These are phyloP conservation scores for Halichoerus grypus DNA, from an alignment of 2,113 vertebrate species.

Conservation along the genomic window DNA sequence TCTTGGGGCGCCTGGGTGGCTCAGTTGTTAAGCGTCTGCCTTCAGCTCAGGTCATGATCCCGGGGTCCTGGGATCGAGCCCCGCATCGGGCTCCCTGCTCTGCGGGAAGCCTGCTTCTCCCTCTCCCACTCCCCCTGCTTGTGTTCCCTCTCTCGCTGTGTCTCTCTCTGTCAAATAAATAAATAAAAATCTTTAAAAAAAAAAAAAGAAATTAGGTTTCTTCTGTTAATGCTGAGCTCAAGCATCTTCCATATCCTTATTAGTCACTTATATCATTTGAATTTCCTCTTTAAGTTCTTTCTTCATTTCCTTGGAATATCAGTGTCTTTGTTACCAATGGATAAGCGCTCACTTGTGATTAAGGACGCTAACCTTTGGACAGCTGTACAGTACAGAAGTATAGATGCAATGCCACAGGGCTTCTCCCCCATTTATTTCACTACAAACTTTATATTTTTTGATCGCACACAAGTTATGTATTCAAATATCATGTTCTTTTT, in stretches of 20 bases:
- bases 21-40: too few species aligned
- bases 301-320: conserved; percentile 42
- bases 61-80: too few species aligned
- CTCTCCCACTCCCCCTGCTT: too few species aligned
- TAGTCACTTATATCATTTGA: conserved; percentile 43
- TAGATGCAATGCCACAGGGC: neutral
- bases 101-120: too few species aligned
- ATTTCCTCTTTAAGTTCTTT: conserved; percentile 49
- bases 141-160: too few species aligned
- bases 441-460: neutral
- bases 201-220: neutral
- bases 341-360: conserved; percentile 40
- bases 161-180: too few species aligned
- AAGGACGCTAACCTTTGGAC: conserved; percentile 30
- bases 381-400: neutral
- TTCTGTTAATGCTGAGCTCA: conserved; percentile 15
- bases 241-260: conserved; percentile 11
- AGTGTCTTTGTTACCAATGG: conserved; percentile 28
- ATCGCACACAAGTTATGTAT: neutral
- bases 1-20: neutral
- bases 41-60: too few species aligned
- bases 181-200: too few species aligned
- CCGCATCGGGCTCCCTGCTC: too few species aligned
- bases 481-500: neutral
- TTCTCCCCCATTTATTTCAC: conserved; percentile 16